Evolutionary conservation across 2,797 vertebrate species (phyloP), one percentile per base, ranked within the genome.

Genomic region (Leucoraja ocellata): DNA sequence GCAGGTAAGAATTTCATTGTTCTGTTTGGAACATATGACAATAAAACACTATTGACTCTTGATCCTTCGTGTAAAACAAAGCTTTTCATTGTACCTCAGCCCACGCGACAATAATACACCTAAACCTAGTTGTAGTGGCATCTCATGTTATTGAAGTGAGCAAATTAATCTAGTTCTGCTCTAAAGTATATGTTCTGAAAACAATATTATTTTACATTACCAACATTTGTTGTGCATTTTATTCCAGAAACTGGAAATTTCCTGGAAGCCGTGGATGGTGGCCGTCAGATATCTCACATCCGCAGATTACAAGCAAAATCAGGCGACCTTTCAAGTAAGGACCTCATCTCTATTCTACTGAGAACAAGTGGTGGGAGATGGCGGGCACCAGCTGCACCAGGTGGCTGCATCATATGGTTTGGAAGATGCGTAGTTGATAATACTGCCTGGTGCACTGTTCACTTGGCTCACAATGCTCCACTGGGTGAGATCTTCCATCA

Each of bases 221-320:
- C 63, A 88, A 32, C 32, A 63, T 32, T 14, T 86, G 18, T 25
- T 65, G 14, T 63, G 4, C 11, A 16, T 88, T 93, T 93, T 68
- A 80, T 91, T 0, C 13, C 96, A 98, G 98, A 97, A 25, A 91
- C 95, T 54, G 95, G 94, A n/a, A 94, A 96, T 94, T 94, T 96
- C 93, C 94, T 96, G 23, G 94, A 96, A 68, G 94, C 95, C 93
- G 96, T 97, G 93, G 97, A 97, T n/a, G 94, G 96, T 0, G 21
- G 95, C 0, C 96, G 94, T 94, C 97, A 97, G 94, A 94, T 63
- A 8, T 93, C 96, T 11, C 93, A 94, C 2, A 94, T 96, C 7
- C 96, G 96, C 32, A 96, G 96, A 13, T 95, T 96, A 0, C 84
- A 92, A 0, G 93, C 96, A 83, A 97, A 94, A 93, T 94, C 96